phyloP scores from a whole-genome alignment of 1,140 invertebrate species.

The Drosophila varians region DNA sequence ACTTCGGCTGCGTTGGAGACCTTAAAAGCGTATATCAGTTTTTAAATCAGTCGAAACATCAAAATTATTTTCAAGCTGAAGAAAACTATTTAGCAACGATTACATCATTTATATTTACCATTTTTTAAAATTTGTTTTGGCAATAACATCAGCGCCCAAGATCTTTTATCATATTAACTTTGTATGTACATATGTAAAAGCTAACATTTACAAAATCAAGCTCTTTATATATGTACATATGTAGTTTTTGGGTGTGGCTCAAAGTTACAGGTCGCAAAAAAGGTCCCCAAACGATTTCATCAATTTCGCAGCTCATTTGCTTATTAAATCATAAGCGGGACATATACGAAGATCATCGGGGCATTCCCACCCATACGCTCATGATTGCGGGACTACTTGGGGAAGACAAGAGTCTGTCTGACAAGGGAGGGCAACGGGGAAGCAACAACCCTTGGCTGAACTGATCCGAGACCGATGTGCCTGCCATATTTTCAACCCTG shows the following conservation, averaged over 20 bases:
- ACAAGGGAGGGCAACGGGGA: slow-evolving; percentile 4
- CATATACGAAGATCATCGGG: slow-evolving; percentile 35
- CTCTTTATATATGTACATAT: background rate
- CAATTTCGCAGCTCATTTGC: slow-evolving; percentile 79
- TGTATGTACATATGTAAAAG: too few relatives aligned
- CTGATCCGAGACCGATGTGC: slow-evolving; percentile 9
- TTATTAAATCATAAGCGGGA: slow-evolving; percentile 80
- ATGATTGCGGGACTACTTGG: slow-evolving; percentile 3
- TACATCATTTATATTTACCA: too few relatives aligned
- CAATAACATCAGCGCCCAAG: too few relatives aligned
- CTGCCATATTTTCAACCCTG: slow-evolving; percentile 72
- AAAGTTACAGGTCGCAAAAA: background rate
- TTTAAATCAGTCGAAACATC: too few relatives aligned
- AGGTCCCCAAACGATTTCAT: slow-evolving; percentile 59
- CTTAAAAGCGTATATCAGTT: too few relatives aligned
- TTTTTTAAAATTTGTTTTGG: too few relatives aligned
- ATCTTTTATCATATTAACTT: too few relatives aligned
- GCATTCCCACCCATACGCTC: slow-evolving; percentile 6
- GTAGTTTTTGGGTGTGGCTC: slow-evolving; percentile 47
- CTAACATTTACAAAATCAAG: too few relatives aligned
- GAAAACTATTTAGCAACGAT: too few relatives aligned
- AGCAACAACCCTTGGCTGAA: slow-evolving; percentile 40
- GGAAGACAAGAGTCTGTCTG: background rate
- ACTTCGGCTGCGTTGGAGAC: too few relatives aligned
- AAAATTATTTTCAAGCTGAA: too few relatives aligned